Evolutionary conservation across 2,113 vertebrate genomes (phyloP).

Genomic region (Triplophysa siluroides): DNA sequence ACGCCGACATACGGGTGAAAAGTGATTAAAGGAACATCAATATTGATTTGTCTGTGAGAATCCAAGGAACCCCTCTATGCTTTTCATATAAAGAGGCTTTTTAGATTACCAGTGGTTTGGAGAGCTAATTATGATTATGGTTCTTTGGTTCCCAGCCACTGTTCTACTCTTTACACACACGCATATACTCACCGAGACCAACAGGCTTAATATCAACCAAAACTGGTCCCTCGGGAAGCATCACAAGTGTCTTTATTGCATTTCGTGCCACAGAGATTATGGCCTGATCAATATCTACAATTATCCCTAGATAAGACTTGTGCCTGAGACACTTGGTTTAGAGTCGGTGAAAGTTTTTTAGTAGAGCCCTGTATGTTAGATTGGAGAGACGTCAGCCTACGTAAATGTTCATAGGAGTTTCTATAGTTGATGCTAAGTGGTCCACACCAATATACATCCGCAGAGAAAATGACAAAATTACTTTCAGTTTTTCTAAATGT

Average conservation of each 20-base stretch:
- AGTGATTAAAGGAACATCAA: not conserved
- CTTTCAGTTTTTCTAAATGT: no score
- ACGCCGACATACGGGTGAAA: not conserved
- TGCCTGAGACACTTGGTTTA: not conserved
- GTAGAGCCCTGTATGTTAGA: not conserved
- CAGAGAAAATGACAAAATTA: no score
- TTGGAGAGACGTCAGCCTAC: no score
- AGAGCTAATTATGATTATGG: not conserved
- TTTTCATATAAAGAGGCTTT: not conserved
- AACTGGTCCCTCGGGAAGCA: not conserved
- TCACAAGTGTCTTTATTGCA: slow-evolving; percentile 2
- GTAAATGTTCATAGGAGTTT: no score
- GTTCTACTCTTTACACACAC: not conserved
- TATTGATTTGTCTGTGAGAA: not conserved
- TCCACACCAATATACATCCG: no score
- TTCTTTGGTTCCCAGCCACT: not conserved
- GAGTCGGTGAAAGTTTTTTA: not conserved
- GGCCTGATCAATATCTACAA: slow-evolving; percentile 23
- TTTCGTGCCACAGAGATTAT: slow-evolving; percentile 12
- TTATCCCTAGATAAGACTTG: not conserved
- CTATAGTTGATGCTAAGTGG: no score
- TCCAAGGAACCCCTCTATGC: not conserved
- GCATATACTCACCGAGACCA: not conserved
- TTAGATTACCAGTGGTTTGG: not conserved
- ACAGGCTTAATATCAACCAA: not conserved